A percentile compares a stretch with the other conserved stretches of the same genome.
Conservation (phyloP, 2,113 vertebrate species). For the Pluvianellus socialis region DNA sequence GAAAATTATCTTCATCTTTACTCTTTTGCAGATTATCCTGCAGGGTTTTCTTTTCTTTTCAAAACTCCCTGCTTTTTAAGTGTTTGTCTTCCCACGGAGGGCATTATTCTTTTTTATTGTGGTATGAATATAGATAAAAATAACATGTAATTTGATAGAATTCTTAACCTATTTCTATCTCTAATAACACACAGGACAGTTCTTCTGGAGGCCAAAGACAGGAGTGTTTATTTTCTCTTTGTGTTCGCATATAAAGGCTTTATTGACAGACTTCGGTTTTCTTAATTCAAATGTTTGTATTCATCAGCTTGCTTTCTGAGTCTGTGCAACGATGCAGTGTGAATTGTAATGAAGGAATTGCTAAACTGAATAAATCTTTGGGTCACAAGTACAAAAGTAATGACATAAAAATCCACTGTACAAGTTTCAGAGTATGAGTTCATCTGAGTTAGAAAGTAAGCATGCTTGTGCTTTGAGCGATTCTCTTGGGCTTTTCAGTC, state of each 20-base stretch:
- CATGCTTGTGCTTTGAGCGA: not conserved
- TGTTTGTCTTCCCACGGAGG: not conserved
- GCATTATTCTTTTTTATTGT: not conserved
- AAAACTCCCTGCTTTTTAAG: not conserved
- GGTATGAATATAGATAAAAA: not conserved
- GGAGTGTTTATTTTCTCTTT: not conserved
- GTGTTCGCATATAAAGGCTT: not conserved
- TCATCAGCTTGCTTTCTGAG: not conserved
- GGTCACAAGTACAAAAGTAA: not conserved
- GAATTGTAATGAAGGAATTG: constrained; percentile 9
- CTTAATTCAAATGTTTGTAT: not conserved
- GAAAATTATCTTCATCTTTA: not conserved
- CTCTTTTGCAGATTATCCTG: not conserved
- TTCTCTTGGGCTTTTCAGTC: not conserved
- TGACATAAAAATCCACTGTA: not conserved
- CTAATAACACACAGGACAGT: not conserved
- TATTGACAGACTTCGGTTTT: not conserved
- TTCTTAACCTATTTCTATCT: not conserved
- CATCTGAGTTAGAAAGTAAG: not conserved
- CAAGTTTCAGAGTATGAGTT: not conserved
- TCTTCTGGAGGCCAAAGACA: not conserved
- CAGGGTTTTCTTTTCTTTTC: not conserved
- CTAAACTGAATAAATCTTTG: not conserved
- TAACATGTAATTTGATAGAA: not conserved
- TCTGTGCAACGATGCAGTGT: not conserved